Evolutionary conservation across 2,888 invertebrate genomes (phyloP).

Genomic region (Plusia festucae): DNA sequence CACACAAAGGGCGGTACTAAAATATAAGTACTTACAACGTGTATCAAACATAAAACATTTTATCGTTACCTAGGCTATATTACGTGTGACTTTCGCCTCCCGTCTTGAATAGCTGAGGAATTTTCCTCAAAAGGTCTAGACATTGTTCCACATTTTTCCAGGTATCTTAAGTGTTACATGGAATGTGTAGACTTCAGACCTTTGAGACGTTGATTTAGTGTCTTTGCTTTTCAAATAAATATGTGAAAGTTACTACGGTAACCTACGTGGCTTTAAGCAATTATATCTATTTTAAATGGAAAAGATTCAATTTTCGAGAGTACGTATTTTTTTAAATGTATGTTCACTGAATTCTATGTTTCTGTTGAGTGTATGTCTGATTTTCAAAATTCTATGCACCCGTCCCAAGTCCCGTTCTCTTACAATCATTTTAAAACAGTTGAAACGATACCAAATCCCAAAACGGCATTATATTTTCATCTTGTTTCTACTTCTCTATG

Average conservation of each 20-base stretch:
- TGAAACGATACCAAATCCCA: no score
- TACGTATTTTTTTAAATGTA: no score
- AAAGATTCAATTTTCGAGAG: no score
- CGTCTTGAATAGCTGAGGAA: neutral
- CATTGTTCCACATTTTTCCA: neutral
- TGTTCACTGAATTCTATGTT: no score
- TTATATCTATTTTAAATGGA: no score
- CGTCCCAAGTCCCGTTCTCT: no score
- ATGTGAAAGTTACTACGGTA: neutral
- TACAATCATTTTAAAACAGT: no score
- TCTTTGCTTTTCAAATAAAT: neutral
- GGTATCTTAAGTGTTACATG: neutral
- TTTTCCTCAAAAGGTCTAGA: neutral
- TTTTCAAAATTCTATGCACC: no score
- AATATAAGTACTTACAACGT: neutral
- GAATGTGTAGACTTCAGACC: neutral
- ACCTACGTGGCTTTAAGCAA: no score
- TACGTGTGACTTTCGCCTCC: neutral
- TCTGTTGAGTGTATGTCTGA: no score
- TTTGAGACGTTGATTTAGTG: neutral
- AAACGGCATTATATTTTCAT: no score
- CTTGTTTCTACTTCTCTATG: no score
- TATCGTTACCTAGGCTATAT: neutral
- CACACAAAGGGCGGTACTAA: neutral
- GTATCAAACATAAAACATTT: neutral